Conservation (phyloP, 2,113 vertebrate genomes). For the Hiodon alosoides region DNA sequence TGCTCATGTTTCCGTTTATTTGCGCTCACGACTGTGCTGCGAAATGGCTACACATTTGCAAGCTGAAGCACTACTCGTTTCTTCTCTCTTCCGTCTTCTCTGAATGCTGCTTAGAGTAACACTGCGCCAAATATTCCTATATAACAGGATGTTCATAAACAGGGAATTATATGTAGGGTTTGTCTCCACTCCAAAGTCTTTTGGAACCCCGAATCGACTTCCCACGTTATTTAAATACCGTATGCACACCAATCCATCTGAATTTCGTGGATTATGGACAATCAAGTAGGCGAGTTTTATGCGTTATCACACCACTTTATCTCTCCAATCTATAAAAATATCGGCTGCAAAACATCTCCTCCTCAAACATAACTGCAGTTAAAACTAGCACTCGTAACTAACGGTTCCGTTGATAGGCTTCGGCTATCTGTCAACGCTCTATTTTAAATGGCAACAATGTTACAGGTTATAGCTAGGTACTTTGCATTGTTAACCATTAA, state of each 20-base stretch:
- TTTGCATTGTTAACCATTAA: slow-evolving; percentile 5
- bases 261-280: not conserved
- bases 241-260: not conserved
- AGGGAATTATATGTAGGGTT: not conserved
- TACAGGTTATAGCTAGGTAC: not conserved
- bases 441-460: too few species aligned
- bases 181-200: not conserved
- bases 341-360: not conserved
- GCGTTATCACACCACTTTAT: not conserved
- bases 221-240: not conserved
- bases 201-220: not conserved
- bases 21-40: not conserved
- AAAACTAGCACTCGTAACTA: not conserved
- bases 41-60: not conserved
- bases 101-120: slow-evolving; percentile 31
- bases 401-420: not conserved
- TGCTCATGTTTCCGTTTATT: not conserved
- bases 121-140: slow-evolving; percentile 41
- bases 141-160: not conserved
- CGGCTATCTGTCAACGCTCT: not conserved
- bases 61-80: not conserved
- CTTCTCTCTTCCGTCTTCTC: not conserved
- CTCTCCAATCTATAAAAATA: not conserved
- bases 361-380: not conserved
- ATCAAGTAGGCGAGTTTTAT: not conserved